Percentiles rank a stretch among this genome's conserved stretches.
Conservation (phyloP, 2,113 vertebrate species). For the Numida meleagris region DNA sequence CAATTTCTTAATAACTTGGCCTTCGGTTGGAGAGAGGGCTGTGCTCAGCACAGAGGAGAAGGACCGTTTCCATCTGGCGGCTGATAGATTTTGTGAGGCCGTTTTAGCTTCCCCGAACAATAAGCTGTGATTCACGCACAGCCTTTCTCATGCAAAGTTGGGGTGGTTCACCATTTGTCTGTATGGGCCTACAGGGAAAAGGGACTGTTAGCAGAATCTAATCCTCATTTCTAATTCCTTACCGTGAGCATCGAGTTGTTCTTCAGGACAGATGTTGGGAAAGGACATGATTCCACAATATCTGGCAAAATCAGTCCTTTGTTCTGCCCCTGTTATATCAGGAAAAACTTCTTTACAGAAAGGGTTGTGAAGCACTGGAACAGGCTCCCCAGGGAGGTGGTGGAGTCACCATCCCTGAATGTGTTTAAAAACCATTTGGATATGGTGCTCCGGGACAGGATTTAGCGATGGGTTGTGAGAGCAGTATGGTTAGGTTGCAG, state of each 20-base stretch:
- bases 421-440: too few species aligned
- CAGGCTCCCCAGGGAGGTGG: too few species aligned
- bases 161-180: background rate
- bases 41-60: background rate
- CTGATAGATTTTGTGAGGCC: slow-evolving; percentile 15
- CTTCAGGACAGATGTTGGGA: background rate
- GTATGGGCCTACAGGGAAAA: background rate
- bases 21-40: slow-evolving; percentile 35
- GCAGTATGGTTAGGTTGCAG: too few species aligned
- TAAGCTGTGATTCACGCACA: background rate
- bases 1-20: slow-evolving; percentile 77
- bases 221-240: background rate
- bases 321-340: background rate
- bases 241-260: accelerated
- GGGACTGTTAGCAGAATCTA: background rate
- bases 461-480: too few species aligned
- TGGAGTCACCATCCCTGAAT: too few species aligned
- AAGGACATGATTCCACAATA: accelerated
- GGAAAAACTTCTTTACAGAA: too few species aligned
- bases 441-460: too few species aligned
- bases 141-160: background rate
- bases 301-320: background rate
- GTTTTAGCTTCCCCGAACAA: background rate
- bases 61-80: background rate
- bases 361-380: too few species aligned